Base-by-base conservation (phyloP, 2,888 invertebrate species). In the Chelonus formosanus region DNA sequence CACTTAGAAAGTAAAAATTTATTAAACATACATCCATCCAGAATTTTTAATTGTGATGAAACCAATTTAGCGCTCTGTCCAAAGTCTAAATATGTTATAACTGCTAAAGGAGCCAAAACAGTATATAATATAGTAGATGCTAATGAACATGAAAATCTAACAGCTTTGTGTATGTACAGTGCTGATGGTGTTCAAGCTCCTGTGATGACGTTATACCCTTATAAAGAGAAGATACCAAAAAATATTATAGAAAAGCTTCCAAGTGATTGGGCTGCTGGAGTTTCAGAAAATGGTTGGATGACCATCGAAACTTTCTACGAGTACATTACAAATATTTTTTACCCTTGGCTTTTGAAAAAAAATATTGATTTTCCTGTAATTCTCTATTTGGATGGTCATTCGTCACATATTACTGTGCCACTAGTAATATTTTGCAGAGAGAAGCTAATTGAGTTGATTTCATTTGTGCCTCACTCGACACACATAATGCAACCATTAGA, bases 181-280 rank as follows among this genome's bases (percentile, higher is more conserved):
- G 67, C 69, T 50, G 36, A 57, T 35, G 67, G 65, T 35, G 54
- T 40, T 48, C 35, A 44, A 31, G 57, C 58, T 20, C 60, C 68
- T 5, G 67, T 69, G 4, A 57, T 67, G 48, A 20, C 67, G 1
- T 54, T 71, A 36, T 70, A 61, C 53, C 63, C 65, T 8, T 68
- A 44, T 34, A 57, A 48, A 57, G 8, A 59, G 63, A 52, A 63
- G 53, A 53, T 68, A 6, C 65, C 65, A 35, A n/a, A 35, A 55
- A 54, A 56, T 60, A 43, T 53, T 8, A 52, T 57, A 0, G 35
- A 66, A 52, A 45, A 45, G 7, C 44, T 54, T 40, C 63, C 65
- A 10, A 35, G 43, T 8, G 43, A 48, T 43, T 68, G 57, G 60
- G 63, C 47, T 3, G 20, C 66, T 52, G 65, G 63, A 5, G 56